Evolutionary conservation across 2,888 invertebrate genomes (phyloP), one percentile per base, ranked within the genome.

Genomic region (Nasonia oneida): DNA sequence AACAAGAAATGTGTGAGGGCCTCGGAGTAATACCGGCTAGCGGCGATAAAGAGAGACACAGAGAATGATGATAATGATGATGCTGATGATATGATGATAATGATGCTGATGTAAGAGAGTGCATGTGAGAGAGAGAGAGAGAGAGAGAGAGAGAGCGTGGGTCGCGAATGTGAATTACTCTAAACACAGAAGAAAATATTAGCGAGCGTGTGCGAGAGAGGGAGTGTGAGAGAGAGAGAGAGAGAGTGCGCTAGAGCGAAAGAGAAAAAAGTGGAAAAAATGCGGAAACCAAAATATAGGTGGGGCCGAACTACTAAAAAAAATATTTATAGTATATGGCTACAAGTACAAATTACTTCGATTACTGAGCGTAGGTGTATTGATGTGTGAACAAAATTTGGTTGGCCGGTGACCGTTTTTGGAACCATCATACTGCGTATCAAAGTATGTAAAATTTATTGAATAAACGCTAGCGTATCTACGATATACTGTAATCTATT

Each of bases 291-390:
- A 89, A 89, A 89, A 89, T 88, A 88, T 88, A 88, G 88, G 90
- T 90, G 89, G 89, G 90, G 90, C 90, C 90, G 90, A 92, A 92
- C 92, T 92, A 92, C 91, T 92, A 91, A 93, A 86, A 29, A 84
- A 92, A 93, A 91, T 93, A 93, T 93, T 93, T 93, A 93, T 92
- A 92, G 92, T 93, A 93, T 93, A 93, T 93, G 93, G 93, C 93
- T 93, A 93, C 93, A 93, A 93, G 93, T 93, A 93, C 93, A 93
- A 93, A 93, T 93, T 93, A 93, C 93, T 93, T 93, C 93, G 93
- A 93, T 92, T 93, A 93, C 93, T 92, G 93, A 92, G 91, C 92
- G 93, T 93, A 93, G 93, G 91, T 92, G 92, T 93, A 93, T 93
- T 93, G 93, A 93, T 93, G 93, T 92, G 93, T 93, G 93, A 91